phyloP scores from a whole-genome alignment of 2,888 invertebrate species.

The Cepaea hortensis region DNA sequence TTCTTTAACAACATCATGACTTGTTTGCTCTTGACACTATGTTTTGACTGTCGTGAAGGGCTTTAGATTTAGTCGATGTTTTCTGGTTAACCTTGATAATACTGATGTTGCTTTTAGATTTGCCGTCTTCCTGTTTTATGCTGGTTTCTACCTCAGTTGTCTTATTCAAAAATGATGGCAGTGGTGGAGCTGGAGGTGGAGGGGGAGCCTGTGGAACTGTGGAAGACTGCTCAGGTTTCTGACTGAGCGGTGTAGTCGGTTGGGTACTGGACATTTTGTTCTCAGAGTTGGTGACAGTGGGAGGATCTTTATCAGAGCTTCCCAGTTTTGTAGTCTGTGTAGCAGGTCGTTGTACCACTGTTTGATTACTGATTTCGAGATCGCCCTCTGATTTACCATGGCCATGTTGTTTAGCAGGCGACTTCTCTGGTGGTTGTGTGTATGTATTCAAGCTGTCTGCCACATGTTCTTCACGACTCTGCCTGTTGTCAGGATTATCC shows the following conservation, averaged over 20 bases:
- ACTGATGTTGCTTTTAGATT: slow-evolving; percentile 17
- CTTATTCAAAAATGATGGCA: slow-evolving; percentile 6
- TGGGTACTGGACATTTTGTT: not conserved
- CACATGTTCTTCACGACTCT: not conserved
- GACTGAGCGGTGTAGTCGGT: not conserved
- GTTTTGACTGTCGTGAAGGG: not conserved
- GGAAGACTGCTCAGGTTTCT: not conserved
- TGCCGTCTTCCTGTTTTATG: not conserved
- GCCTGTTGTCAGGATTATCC: not conserved
- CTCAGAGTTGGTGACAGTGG: not conserved
- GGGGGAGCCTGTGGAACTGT: slow-evolving; percentile 18
- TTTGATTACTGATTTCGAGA: not conserved
- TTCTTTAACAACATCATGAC: no score
- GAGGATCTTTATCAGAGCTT: not conserved
- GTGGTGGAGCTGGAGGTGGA: slow-evolving; percentile 42
- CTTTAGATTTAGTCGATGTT: not conserved
- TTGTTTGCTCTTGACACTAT: not conserved
- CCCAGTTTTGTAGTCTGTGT: not conserved
- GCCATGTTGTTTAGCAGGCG: not conserved
- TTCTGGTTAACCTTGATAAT: slow-evolving; percentile 23
- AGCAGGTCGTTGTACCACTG: not conserved
- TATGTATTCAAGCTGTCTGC: not conserved
- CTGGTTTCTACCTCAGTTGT: not conserved
- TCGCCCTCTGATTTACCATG: slow-evolving; percentile 28
- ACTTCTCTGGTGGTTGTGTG: not conserved